These are phyloP conservation scores for Tridacna crocea DNA, from an alignment of 2,888 invertebrate genomes.

Conservation along the genomic window DNA sequence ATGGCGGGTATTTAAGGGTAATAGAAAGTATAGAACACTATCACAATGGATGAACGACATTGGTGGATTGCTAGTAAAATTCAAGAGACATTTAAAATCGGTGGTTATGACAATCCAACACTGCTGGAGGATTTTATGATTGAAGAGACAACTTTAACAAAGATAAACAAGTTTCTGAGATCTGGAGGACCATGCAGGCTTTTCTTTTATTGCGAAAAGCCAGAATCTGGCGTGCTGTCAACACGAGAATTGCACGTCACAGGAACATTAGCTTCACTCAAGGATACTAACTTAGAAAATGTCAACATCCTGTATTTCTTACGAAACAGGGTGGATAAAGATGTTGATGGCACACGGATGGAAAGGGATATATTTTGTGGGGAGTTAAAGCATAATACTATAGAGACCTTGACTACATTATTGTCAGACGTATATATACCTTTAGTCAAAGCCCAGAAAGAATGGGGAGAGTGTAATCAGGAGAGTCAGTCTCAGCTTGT, in stretches of 20 bases:
- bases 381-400: constrained; percentile 82
- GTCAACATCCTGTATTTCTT: constrained; percentile 82
- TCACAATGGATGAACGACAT: constrained; percentile 84
- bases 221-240: constrained; percentile 74
- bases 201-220: constrained; percentile 82
- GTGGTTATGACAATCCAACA: constrained; percentile 81
- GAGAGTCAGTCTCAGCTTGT: constrained; percentile 80
- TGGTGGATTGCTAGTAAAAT: constrained; percentile 84
- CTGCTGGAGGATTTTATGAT: constrained; percentile 83
- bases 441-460: constrained; percentile 80
- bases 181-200: constrained; percentile 81
- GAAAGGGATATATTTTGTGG: constrained; percentile 83
- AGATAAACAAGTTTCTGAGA: constrained; percentile 81
- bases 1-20: not conserved
- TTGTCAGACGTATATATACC: constrained; percentile 83
- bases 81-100: constrained; percentile 83
- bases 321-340: constrained; percentile 78
- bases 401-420: constrained; percentile 80
- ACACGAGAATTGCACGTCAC: constrained; percentile 79
- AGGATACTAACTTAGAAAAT: constrained; percentile 78
- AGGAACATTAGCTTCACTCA: constrained; percentile 79
- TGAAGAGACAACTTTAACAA: constrained; percentile 78
- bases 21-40: not conserved
- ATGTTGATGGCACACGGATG: constrained; percentile 81
- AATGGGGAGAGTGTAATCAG: constrained; percentile 82